Evolutionary conservation across 2,113 vertebrate species (phyloP), one percentile per base, ranked within the genome.

Genomic region (Microtus oregoni): DNA sequence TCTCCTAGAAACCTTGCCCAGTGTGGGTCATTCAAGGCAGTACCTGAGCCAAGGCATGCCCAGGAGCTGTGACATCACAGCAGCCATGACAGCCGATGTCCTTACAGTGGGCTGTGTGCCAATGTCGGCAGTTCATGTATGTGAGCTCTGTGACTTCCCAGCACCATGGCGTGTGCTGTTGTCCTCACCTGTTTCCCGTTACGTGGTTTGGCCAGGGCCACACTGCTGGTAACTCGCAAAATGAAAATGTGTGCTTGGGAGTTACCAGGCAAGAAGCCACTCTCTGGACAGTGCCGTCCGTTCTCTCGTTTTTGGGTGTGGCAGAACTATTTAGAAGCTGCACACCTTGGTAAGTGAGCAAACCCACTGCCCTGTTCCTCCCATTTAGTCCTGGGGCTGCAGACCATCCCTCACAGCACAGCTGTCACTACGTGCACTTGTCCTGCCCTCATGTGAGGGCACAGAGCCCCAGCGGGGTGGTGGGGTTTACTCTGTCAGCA

Each of bases 251-350:
- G 22, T 32, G 12, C 41, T 28, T 35, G 11, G 63, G 20, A n/a
- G 7, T 32, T 47, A 22, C 2, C 65, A 17, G 13, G 11, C 75
- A 0, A 0, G 58, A 55, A 24, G 14, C 61, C 86, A 2, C 10
- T 44, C 30, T n/a, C 30, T 15, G 11, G 38, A 24, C 82, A 9
- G 0, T 22, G 17, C 2, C 20, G 0, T 61, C 19, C 0, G 0
- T 19, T 44, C 50, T 41, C 35, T 20, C 14, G 1, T 2, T 19
- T 61, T 76, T 22, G 14, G 73, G 44, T 19, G 15, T 19, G 38
- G 14, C 13, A 4, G 17, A 38, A 38, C 38, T 38, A 10, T 13
- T 52, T 47, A 9, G 3, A 3, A 24, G 32, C 32, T n/a, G 14
- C 19, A 7, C 2, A 7, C 28, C 30, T 44, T n/a, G 55, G 77